Percentiles rank a stretch among this genome's conserved stretches.
These are phyloP conservation scores for Magallana nippona DNA, from an alignment of 2,888 invertebrate species.

Conservation along the genomic window DNA sequence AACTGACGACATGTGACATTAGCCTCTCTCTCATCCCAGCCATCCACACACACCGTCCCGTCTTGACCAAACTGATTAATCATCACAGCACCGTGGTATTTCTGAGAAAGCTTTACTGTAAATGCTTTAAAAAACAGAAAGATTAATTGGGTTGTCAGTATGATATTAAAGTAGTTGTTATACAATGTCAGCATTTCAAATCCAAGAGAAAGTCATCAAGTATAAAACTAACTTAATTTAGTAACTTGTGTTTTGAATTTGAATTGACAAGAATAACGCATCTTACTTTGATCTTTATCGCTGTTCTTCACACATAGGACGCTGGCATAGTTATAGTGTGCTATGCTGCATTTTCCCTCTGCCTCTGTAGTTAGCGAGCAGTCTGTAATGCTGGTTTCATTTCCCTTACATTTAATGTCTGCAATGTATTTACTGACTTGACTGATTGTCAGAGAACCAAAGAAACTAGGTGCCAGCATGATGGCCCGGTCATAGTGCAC, in stretches of 20 bases:
- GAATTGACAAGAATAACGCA: no score
- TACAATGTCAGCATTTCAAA: no score
- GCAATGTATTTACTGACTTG: constrained; percentile 53
- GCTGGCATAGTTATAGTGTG: constrained; percentile 61
- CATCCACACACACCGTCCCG: constrained; percentile 82
- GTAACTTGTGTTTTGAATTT: no score
- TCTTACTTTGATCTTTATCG: constrained; percentile 51
- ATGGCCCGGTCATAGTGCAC: constrained; percentile 61
- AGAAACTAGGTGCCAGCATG: constrained; percentile 59
- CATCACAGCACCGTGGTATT: constrained; percentile 85
- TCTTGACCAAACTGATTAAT: constrained; percentile 86
- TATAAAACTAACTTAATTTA: neutral
- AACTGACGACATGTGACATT: constrained; percentile 64
- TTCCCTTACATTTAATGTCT: constrained; percentile 58
- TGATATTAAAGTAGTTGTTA: no score
- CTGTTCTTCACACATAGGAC: constrained; percentile 60
- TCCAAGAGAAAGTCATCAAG: neutral
- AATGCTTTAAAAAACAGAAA: neutral
- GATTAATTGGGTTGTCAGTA: no score
- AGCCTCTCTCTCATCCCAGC: constrained; percentile 69
- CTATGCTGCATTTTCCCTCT: constrained; percentile 49
- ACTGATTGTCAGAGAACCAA: constrained; percentile 54
- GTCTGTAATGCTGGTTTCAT: constrained; percentile 55
- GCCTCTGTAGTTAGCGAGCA: constrained; percentile 44
- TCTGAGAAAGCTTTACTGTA: constrained; percentile 40